These are phyloP conservation scores for Tangara arthus DNA, from an alignment of 2,797 vertebrate genomes.

Conservation along the genomic window DNA sequence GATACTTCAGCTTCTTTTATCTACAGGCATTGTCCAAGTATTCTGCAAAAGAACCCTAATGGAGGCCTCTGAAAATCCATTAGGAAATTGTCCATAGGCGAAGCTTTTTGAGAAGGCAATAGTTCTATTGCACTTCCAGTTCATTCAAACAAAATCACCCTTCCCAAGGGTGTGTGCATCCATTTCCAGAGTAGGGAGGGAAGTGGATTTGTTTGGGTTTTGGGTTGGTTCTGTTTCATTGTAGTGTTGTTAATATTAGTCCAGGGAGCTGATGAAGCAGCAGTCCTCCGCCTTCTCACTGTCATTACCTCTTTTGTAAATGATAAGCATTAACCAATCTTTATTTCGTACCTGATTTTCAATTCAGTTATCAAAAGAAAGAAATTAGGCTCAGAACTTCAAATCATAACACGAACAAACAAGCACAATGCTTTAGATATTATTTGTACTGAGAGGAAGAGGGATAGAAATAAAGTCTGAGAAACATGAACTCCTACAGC, in stretches of 20 bases:
- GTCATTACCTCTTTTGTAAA: neutral
- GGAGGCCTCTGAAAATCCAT: slow-evolving; percentile 20
- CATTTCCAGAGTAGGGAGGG: neutral
- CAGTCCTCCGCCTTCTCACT: neutral
- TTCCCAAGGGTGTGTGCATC: neutral
- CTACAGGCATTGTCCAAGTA: neutral
- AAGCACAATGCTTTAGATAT: neutral
- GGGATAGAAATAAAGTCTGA: neutral
- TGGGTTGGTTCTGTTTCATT: neutral
- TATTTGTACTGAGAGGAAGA: neutral
- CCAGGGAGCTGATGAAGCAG: neutral
- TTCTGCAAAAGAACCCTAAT: slow-evolving; percentile 1
- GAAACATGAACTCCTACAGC: neutral
- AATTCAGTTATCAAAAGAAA: neutral
- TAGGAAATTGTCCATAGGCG: slow-evolving; percentile 4
- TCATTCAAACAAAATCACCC: slow-evolving; percentile 7
- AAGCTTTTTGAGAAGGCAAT: neutral
- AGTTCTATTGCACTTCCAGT: neutral
- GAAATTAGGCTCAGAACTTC: neutral
- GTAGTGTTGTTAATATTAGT: neutral
- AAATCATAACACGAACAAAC: neutral
- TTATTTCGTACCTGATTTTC: neutral
- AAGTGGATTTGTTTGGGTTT: neutral
- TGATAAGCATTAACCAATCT: neutral
- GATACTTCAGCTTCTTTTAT: slow-evolving; percentile 11